Evolutionary conservation across 2,888 invertebrate species (phyloP), one percentile per base, ranked within the genome.

Genomic region (Brenthis hecate): DNA sequence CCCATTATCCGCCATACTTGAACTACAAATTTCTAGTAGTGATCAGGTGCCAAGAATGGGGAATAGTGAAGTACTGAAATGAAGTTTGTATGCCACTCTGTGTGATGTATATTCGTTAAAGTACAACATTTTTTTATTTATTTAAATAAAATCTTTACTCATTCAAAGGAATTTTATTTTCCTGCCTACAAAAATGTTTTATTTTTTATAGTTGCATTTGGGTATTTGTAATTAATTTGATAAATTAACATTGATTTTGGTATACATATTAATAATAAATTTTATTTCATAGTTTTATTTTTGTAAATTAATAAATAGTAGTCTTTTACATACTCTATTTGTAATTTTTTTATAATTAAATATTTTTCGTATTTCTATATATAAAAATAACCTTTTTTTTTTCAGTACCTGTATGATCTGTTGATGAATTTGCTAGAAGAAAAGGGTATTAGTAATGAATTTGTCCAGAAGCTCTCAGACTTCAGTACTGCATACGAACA

Each of bases 401-500:
- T 75, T 54, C 93, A 98, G 97, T 98, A 98, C 82, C 92, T 99
- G 65, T 99, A 99, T 83, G 99, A 99, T 85, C 94, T 98, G 60
- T 92, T 99, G 75, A 97, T 99, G 96, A 98, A 99, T 83, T 94
- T 98, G 76, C 93, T 99, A 69, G 99, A 99, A 87, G 99, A 99
- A 85, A 97, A 99, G 78, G 99, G 99, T 50, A 93, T 99, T 72
- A 96, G 96, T 81, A 98, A 98, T 81, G 97, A 98, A 73, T 99
- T 99, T 88, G 97, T 96, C 0, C 96, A 97, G 78, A 97, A 98
- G 83, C 84, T 99, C 23, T 95, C 97, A 0, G 96, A 97, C 72
- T 95, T 97, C 85, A 97, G 97, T 83, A 99, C 99, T 3, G 94
- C 95, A 1, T 98, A 98, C 83, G 99, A 99, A 87, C 99, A 99